These are phyloP conservation scores for Oreochromis tanganicae DNA, from an alignment of 2,113 vertebrate genomes.

Conservation along the genomic window DNA sequence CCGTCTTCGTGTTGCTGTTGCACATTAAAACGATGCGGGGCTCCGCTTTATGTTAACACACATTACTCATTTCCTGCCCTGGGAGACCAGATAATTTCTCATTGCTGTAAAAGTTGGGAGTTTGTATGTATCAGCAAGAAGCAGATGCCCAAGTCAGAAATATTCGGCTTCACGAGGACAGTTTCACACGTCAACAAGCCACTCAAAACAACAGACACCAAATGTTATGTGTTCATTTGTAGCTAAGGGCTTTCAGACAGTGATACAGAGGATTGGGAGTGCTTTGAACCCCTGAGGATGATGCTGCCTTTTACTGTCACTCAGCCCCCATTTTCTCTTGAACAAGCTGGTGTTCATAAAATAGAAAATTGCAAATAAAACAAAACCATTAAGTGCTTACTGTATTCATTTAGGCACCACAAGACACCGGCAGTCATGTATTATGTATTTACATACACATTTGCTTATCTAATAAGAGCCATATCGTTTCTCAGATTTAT, in stretches of 20 bases:
- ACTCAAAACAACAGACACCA: constrained; percentile 27
- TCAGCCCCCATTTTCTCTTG: constrained; percentile 15
- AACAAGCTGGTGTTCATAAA: constrained; percentile 9
- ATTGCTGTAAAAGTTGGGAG: constrained; percentile 16
- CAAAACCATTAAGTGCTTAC: constrained; percentile 6
- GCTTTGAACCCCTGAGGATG: constrained; percentile 43
- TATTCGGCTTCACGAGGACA: constrained; percentile 14
- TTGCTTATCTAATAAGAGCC: constrained; percentile 62
- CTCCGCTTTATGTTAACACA: constrained; percentile 42
- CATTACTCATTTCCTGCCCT: constrained; percentile 47
- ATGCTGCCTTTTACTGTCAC: constrained; percentile 9
- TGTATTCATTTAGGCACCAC: background rate
- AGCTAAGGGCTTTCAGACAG: constrained; percentile 25
- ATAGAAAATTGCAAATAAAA: constrained; percentile 39
- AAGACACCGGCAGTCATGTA: constrained; percentile 17
- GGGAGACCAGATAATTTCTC: constrained; percentile 42
- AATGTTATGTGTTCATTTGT: constrained; percentile 28
- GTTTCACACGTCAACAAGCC: constrained; percentile 33
- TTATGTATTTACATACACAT: constrained; percentile 52
- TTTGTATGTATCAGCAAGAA: constrained; percentile 56
- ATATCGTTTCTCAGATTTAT: constrained; percentile 53
- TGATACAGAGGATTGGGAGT: constrained; percentile 22
- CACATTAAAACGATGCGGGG: constrained; percentile 45
- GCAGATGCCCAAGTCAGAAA: constrained; percentile 49
- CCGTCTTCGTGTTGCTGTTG: constrained; percentile 27